Conservation (phyloP, 2,113 vertebrate genomes). For the Ophiodon elongatus region DNA sequence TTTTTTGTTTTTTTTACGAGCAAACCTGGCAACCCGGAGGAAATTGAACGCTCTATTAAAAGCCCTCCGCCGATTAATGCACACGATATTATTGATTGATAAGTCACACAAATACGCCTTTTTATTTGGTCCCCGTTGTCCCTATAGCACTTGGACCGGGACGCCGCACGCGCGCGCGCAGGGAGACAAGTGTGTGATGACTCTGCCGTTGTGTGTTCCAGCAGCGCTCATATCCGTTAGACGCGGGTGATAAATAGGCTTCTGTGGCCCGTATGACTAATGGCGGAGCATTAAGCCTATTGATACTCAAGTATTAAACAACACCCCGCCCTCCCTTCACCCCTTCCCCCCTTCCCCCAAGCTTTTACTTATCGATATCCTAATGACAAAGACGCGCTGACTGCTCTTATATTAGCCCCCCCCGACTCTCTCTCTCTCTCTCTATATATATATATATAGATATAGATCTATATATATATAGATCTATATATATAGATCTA, state of each 20-base stretch:
- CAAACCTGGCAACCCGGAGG: neutral
- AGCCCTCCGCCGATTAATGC: neutral
- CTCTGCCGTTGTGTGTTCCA: slow-evolving; percentile 16
- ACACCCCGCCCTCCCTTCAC: too few species aligned
- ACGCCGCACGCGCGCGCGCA: neutral
- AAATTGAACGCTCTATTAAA: neutral
- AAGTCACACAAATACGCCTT: neutral
- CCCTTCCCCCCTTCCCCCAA: neutral
- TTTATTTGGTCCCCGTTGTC: neutral
- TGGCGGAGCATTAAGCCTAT: slow-evolving; percentile 44
- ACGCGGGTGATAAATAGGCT: slow-evolving; percentile 58
- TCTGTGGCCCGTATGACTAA: slow-evolving; percentile 52
- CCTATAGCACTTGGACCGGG: neutral
- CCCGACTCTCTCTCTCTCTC: too few species aligned
- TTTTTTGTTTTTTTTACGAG: neutral
- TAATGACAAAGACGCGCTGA: slow-evolving; percentile 3
- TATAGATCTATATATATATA: neutral
- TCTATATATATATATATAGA: neutral
- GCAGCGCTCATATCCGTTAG: slow-evolving; percentile 46
- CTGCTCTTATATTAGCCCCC: neutral
- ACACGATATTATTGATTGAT: neutral
- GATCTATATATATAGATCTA: too few species aligned
- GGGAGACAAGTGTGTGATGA: slow-evolving; percentile 15
- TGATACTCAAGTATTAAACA: slow-evolving; percentile 55
- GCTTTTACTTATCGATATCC: slow-evolving; percentile 50